A percentile compares a stretch with the other conserved stretches of the same genome.
phyloP scores from a whole-genome alignment of 2,888 invertebrate genomes.

The Leptogaster cylindrica region DNA sequence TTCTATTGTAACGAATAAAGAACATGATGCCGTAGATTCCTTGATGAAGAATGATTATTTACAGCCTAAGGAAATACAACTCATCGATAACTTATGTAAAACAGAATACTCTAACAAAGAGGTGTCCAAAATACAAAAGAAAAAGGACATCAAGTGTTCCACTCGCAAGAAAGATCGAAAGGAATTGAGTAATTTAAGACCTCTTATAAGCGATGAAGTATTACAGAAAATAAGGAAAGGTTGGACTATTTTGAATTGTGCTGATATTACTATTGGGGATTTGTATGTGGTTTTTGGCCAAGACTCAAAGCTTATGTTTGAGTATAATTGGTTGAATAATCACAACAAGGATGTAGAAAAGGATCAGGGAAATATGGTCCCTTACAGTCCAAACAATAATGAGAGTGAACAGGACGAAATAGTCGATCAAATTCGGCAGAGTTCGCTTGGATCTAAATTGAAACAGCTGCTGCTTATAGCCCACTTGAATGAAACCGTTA shows the following conservation, averaged over 20 bases:
- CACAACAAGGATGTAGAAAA: neutral
- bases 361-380: neutral
- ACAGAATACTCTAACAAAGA: slow-evolving; percentile 4
- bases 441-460: slow-evolving; percentile 57
- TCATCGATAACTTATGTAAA: neutral
- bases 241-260: slow-evolving; percentile 80
- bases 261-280: slow-evolving; percentile 86
- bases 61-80: neutral
- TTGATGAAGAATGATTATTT: slow-evolving; percentile 4
- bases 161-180: slow-evolving; percentile 32
- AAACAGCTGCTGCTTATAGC: slow-evolving; percentile 61
- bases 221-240: slow-evolving; percentile 65
- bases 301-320: slow-evolving; percentile 75
- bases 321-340: slow-evolving; percentile 73
- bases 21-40: too few relatives aligned
- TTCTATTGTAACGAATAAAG: too few relatives aligned
- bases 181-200: slow-evolving; percentile 53
- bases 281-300: slow-evolving; percentile 81
- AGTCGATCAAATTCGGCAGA: slow-evolving; percentile 44
- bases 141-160: slow-evolving; percentile 18
- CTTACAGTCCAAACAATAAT: slow-evolving; percentile 38
- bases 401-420: neutral
- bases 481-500: slow-evolving; percentile 59
- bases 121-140: slow-evolving; percentile 10
- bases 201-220: slow-evolving; percentile 58